Evolutionary conservation across 2,113 vertebrate genomes (phyloP).

Genomic region (Nycticorax nycticorax): DNA sequence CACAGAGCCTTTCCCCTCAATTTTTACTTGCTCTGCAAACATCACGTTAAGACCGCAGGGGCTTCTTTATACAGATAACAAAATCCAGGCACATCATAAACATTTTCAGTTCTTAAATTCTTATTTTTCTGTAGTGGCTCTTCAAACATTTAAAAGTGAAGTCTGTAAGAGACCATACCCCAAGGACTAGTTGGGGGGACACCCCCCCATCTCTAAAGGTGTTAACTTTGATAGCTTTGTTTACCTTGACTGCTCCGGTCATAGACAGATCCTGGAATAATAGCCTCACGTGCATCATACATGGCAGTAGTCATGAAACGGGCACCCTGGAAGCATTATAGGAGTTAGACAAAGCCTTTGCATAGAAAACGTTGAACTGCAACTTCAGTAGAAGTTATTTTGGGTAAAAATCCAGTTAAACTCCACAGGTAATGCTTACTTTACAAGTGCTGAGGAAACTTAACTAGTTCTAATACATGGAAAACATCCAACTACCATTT

Average conservation of each 20-base stretch:
- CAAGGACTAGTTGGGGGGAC: neutral
- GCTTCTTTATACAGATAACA: neutral
- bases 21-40: neutral
- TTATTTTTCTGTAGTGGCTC: neutral
- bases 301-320: slow-evolving; percentile 99
- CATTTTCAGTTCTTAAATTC: neutral
- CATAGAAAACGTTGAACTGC: neutral
- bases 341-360: neutral
- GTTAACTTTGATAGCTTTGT: neutral
- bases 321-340: slow-evolving; percentile 80
- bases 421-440: fast-evolving
- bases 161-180: neutral
- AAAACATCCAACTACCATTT: neutral
- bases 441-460: neutral
- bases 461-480: fast-evolving
- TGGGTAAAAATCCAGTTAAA: neutral
- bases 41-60: neutral
- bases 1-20: neutral
- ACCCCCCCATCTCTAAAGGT: fast-evolving
- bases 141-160: neutral
- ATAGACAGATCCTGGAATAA: slow-evolving; percentile 96
- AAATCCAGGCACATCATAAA: neutral
- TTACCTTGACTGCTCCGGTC: slow-evolving; percentile 91
- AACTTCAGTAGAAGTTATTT: neutral
- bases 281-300: slow-evolving; percentile 96